Evolutionary conservation across 2,888 invertebrate species (phyloP).

Genomic region (Campoletis raptor): DNA sequence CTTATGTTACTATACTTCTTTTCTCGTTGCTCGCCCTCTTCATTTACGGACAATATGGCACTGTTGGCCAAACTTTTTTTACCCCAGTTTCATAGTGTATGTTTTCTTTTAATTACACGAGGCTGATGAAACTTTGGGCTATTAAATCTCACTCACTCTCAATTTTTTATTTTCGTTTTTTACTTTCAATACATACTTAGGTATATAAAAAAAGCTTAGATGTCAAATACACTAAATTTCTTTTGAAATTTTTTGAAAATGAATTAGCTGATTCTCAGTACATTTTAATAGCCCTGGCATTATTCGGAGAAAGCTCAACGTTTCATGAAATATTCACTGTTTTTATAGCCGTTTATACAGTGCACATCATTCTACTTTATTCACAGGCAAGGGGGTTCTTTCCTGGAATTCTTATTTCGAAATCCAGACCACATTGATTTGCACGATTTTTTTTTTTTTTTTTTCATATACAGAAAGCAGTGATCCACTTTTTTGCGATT

Average conservation of each 20-base stretch:
- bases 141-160: constrained; percentile 39
- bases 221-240: not conserved
- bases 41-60: constrained; percentile 56
- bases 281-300: not conserved
- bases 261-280: not conserved
- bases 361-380: not conserved
- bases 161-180: not conserved
- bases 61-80: constrained; percentile 46
- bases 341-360: not conserved
- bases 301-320: not conserved
- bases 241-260: not conserved
- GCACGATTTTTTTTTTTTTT: too few species aligned
- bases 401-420: too few species aligned
- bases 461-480: not conserved
- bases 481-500: not conserved
- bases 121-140: constrained; percentile 64
- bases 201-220: not conserved
- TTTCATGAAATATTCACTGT: not conserved
- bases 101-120: constrained; percentile 71
- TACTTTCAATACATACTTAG: not conserved
- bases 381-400: too few species aligned
- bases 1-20: constrained; percentile 53
- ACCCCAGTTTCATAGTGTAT: constrained; percentile 55
- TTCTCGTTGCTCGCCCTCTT: constrained; percentile 20
- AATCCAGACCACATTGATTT: too few species aligned